Evolutionary conservation across 2,797 vertebrate genomes (phyloP).

Genomic region (Enteromius treurensis): DNA sequence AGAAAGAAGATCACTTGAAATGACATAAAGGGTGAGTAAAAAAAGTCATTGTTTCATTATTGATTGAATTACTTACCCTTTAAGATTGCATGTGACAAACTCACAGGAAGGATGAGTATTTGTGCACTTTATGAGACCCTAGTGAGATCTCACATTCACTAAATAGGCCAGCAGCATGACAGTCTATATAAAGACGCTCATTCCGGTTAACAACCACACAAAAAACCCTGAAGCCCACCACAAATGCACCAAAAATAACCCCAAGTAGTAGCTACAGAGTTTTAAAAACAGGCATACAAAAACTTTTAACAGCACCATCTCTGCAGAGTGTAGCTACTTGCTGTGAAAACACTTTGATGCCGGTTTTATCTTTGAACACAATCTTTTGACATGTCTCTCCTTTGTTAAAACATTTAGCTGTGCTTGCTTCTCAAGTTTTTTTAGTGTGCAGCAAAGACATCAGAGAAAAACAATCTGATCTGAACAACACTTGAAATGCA

Average conservation of each 20-base stretch:
- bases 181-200: conserved; percentile 44
- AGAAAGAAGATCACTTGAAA: not conserved
- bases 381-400: conserved; percentile 14
- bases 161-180: conserved; percentile 36
- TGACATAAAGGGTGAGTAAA: not conserved
- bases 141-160: conserved; percentile 30
- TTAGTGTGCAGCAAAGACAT: not conserved
- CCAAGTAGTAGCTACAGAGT: not conserved
- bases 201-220: conserved; percentile 20
- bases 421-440: conserved; percentile 5
- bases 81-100: conserved; percentile 1
- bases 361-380: not conserved
- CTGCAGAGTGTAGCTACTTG: not conserved
- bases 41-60: not conserved
- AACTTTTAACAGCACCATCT: not conserved
- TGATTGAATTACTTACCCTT: not conserved
- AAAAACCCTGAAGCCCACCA: conserved; percentile 29
- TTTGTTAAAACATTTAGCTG: not conserved
- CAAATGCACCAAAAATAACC: not conserved
- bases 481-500: conserved; percentile 8
- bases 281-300: not conserved
- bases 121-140: not conserved
- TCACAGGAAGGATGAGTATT: conserved; percentile 19
- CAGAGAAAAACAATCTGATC: not conserved
- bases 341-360: conserved; percentile 7